Conservation (phyloP, 1,140 invertebrate species). For the Drosophila takahashii region DNA sequence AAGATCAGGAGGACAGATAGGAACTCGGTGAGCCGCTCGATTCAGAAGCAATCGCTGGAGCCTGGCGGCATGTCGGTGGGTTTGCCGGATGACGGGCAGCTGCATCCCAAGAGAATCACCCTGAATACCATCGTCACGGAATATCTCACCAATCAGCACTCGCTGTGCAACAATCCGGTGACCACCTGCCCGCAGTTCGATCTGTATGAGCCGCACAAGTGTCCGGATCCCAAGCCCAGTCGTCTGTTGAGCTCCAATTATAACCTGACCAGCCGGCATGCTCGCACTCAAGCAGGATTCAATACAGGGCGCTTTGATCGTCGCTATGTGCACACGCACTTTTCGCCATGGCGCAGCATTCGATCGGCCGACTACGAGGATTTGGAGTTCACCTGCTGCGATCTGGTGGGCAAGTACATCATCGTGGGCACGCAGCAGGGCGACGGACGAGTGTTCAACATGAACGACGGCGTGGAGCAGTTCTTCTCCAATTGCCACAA, state of each 20-base stretch:
- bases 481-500: slow-evolving; percentile 92
- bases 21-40: slow-evolving; percentile 84
- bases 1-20: slow-evolving; percentile 56
- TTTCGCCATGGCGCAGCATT: slow-evolving; percentile 94
- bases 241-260: slow-evolving; percentile 88
- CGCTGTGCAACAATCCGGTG: slow-evolving; percentile 96
- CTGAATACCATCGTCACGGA: slow-evolving; percentile 97
- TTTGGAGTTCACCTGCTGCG: slow-evolving; percentile 91
- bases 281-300: slow-evolving; percentile 86
- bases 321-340: slow-evolving; percentile 94
- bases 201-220: slow-evolving; percentile 95
- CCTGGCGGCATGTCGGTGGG: slow-evolving; percentile 26
- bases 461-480: slow-evolving; percentile 92
- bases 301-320: slow-evolving; percentile 89
- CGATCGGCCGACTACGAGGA: slow-evolving; percentile 90
- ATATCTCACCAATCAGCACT: slow-evolving; percentile 97
- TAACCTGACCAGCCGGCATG: slow-evolving; percentile 89
- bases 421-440: slow-evolving; percentile 94
- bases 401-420: slow-evolving; percentile 89
- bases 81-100: slow-evolving; percentile 46
- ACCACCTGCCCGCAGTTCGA: slow-evolving; percentile 96
- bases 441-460: slow-evolving; percentile 94
- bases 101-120: slow-evolving; percentile 87
- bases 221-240: slow-evolving; percentile 93
- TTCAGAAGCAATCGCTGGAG: slow-evolving; percentile 88